A percentile compares a stretch with the other conserved stretches of the same genome.
Conservation (phyloP, 1,140 invertebrate species). For the Pogonus chalceus region DNA sequence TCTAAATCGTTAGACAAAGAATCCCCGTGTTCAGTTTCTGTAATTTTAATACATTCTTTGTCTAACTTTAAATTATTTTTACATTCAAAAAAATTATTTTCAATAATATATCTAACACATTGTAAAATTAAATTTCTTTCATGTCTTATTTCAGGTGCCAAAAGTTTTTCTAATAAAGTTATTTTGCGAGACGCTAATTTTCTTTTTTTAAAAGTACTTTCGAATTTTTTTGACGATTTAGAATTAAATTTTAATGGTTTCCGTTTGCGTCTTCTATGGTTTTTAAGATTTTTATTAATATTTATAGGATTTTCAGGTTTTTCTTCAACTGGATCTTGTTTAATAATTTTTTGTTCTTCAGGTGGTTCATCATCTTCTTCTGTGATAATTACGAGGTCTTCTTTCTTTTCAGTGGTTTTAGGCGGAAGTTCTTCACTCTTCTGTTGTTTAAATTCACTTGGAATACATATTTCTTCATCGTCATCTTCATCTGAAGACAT, state of each 20-base stretch:
- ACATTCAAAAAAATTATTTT: constrained; percentile 56
- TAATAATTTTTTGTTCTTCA: constrained; percentile 35
- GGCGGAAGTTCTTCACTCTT: constrained; percentile 12
- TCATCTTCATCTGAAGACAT: constrained; percentile 40
- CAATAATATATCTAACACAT: constrained; percentile 59
- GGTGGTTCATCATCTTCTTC: constrained; percentile 31
- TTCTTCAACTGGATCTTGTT: constrained; percentile 18
- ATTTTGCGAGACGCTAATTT: constrained; percentile 21
- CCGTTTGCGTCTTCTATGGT: constrained; percentile 13
- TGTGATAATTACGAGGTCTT: constrained; percentile 14
- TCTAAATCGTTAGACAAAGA: too few relatives aligned
- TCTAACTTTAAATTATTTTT: too few relatives aligned
- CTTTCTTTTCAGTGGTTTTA: constrained; percentile 11
- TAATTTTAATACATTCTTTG: too few relatives aligned
- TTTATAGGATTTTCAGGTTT: neutral
- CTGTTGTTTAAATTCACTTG: constrained; percentile 10
- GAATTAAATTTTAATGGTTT: constrained; percentile 12
- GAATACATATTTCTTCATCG: constrained; percentile 14
- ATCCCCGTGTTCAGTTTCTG: too few relatives aligned
- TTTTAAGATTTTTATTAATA: constrained; percentile 10
- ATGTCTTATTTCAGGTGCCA: constrained; percentile 50
- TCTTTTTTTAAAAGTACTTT: constrained; percentile 16
- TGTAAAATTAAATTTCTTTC: constrained; percentile 67
- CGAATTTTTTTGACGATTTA: constrained; percentile 11
- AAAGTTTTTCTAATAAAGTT: constrained; percentile 45